phyloP scores from a whole-genome alignment of 1,140 invertebrate species.

The Pachyrhynchus sulphureomaculatus region DNA sequence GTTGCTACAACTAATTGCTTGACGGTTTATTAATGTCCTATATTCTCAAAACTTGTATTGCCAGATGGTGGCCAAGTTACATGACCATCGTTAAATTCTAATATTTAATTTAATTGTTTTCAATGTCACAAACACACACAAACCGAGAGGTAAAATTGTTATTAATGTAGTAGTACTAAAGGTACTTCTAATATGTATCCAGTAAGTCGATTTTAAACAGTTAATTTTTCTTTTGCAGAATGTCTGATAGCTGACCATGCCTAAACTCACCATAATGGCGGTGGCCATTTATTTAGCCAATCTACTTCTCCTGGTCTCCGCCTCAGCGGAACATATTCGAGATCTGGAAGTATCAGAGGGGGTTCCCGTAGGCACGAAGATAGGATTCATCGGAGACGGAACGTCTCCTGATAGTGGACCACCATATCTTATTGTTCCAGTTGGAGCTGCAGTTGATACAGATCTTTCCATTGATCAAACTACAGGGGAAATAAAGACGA shows the following conservation, averaged over 20 bases:
- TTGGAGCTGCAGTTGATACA: conserved; percentile 82
- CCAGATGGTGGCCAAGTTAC: too few relatives aligned
- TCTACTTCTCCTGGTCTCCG: conserved; percentile 46
- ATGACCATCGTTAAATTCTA: too few relatives aligned
- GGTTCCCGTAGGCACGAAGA: conserved; percentile 78
- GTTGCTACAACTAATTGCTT: too few relatives aligned
- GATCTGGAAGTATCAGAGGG: conserved; percentile 86
- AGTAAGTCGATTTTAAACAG: too few relatives aligned
- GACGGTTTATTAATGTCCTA: too few relatives aligned
- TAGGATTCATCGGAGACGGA: conserved; percentile 82
- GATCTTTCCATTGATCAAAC: conserved; percentile 84
- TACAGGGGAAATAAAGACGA: conserved; percentile 89
- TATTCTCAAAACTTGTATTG: too few relatives aligned
- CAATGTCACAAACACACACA: too few relatives aligned
- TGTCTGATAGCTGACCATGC: conserved; percentile 45
- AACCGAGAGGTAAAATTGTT: too few relatives aligned
- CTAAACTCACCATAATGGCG: conserved; percentile 27
- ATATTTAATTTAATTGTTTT: too few relatives aligned
- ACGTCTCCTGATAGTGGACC: conserved; percentile 68
- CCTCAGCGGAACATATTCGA: conserved; percentile 65
- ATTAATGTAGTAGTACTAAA: too few relatives aligned
- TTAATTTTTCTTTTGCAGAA: conserved; percentile 41
- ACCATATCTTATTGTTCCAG: conserved; percentile 87
- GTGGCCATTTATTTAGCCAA: conserved; percentile 36
- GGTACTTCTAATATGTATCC: too few relatives aligned